Evolutionary conservation across 2,113 vertebrate genomes (phyloP), one percentile per base, ranked within the genome.

Genomic region (Heterocephalus glaber): DNA sequence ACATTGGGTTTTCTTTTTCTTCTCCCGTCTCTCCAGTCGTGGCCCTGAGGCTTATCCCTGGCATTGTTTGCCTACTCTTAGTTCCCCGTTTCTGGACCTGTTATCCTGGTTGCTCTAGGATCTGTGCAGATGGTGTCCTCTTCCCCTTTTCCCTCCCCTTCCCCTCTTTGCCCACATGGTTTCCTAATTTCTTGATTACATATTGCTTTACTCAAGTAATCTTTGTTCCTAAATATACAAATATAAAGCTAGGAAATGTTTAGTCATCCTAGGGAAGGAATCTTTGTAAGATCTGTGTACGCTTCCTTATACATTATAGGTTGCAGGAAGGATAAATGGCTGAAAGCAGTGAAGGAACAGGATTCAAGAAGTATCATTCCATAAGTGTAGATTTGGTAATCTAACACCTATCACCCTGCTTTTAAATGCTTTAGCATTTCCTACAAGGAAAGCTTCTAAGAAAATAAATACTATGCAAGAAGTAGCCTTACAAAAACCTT

Each of bases 381-480:
- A 72, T 81, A 95, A 94, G 87, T 90, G 84, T 86, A 90, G 41
- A 93, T 96, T 95, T 86, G 22, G 49, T 92, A 82, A 65, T 92
- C 79, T 82, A 82, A 86, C 41, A 90, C 61, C 82, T 91, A 94
- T 66, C 61, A 86, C 44, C 65, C 56, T 86, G 82, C 93, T 95
- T 76, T 76, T 95, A 96, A 96, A 94, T 47, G 26, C 44, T 76
- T 47, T 47, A 76, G 65, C 85, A 89, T 84, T 94, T 94, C 92
- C 90, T 90, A 82, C n/a, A 72, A 70, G 63, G 84, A 96, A 95
- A 17, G 14, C 76, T 90, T 95, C 84, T 92, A 76, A 95, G 70
- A 74, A 95, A 96, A 95, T 91, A 96, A 96, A 95, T 90, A 81
- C 63, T 93, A 47, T 92, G 52, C 41, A 79, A 93, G 82, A 97